Percentiles rank a stretch among this genome's conserved stretches.
Conservation (phyloP, 2,888 invertebrate species). For the Myopa testacea region DNA sequence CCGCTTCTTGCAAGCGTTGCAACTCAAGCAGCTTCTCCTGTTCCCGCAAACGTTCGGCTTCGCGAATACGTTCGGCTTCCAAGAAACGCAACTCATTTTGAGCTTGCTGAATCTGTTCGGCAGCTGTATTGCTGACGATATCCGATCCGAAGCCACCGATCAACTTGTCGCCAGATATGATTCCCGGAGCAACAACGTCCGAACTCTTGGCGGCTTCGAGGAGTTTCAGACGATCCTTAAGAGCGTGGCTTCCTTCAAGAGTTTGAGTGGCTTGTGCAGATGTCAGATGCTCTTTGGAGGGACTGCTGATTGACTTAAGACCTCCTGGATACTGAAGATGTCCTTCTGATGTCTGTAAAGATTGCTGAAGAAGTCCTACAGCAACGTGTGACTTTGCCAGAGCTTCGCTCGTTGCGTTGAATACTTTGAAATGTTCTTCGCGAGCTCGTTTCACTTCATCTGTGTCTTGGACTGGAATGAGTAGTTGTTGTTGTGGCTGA, state of each 20-base stretch:
- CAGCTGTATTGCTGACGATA: neutral
- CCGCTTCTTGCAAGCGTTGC: conserved; percentile 45
- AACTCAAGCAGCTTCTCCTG: conserved; percentile 52
- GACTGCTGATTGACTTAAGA: neutral
- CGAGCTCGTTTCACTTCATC: conserved; percentile 55
- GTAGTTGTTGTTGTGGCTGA: conserved; percentile 6
- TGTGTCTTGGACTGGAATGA: conserved; percentile 51
- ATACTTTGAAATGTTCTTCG: conserved; percentile 54
- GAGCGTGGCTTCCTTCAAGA: neutral
- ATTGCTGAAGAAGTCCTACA: no score
- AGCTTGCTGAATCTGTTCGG: conserved; percentile 46
- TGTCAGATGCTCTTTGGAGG: neutral
- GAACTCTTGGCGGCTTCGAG: neutral
- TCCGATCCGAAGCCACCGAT: no score
- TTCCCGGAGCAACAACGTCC: conserved; percentile 45
- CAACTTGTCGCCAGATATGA: conserved; percentile 46
- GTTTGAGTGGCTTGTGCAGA: no score
- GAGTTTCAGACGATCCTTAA: neutral
- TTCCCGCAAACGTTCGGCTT: conserved; percentile 53
- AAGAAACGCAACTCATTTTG: conserved; percentile 50
- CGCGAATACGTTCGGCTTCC: conserved; percentile 49
- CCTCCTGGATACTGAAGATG: no score
- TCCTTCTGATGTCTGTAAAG: no score
- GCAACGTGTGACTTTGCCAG: neutral
- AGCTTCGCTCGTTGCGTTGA: neutral